Base-by-base conservation (phyloP, 2,797 vertebrate species). In the Lates japonicus region DNA sequence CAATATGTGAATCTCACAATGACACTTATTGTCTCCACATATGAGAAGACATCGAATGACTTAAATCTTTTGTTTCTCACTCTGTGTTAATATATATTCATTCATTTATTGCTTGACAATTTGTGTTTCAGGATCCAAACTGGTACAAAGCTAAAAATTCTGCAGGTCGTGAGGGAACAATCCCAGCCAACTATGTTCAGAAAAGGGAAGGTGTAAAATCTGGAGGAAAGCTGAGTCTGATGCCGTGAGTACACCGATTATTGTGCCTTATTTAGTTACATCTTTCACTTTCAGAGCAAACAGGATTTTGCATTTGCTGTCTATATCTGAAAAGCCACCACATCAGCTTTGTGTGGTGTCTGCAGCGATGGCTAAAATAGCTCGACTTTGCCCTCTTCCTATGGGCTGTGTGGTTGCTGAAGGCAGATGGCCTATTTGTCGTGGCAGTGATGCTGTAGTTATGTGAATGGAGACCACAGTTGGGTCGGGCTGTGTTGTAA, bases 121-220 rank as follows among this genome's bases (percentile, higher is more conserved):
- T 82, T 86, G 12, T 75, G 17, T 90, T 77, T 0, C 87, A 99
- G 98, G 98, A 99, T 87, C 97, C 97, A 86, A 99, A 99, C 82
- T 99, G 98, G 98, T 99, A 99, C 96, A 97, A 97, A 94, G 98
- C 98, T 11, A 98, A 97, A 93, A 99, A 99, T 87, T 93, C 95
- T 64, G 94, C 96, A 59, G 98, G 98, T 68, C 95, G 88, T 8
- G 97, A 98, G 84, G 98, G 98, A 68, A 98, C 97, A 74, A 99
- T 99, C 75, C 98, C 98, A 0, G 97, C 97, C 48, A 99, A 99
- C 94, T 99, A 99, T 2, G 98, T 99, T 31, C 97, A 98, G 95
- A 99, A 98, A 83, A 93, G 98, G 76, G 97, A 99, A 91, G 97
- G 97, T 3, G 97, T 99, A 71, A 98, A 97, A 90, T 95, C 95